Base-by-base conservation (phyloP, 2,888 invertebrate species). In the Alsophila aescularia region DNA sequence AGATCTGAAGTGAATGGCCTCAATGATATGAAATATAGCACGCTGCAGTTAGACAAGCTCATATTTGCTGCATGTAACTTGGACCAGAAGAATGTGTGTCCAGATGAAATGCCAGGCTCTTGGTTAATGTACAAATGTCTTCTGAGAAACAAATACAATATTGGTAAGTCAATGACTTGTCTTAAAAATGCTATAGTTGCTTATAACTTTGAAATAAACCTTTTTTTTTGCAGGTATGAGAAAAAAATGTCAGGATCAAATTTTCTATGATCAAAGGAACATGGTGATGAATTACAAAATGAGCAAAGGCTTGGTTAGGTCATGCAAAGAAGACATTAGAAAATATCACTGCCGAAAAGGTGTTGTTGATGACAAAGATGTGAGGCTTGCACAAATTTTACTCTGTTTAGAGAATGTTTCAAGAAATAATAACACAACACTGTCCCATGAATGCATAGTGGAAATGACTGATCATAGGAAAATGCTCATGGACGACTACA, bases 381-480 rank as follows among this genome's bases (percentile, higher is more conserved):
- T 97, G 8, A 93, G 96, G 60, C 92, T 98, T 18, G 97, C 98
- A 21, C 96, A 97, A 83, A 97, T 99, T 67, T 92, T 99, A 42
- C 91, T 99, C 2, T 99, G 99, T 81, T 92, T 99, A 61, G 99
- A 99, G 83, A 95, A 94, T 45, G 93, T 95, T 29, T 85, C 92
- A 37, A 93, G 93, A 74, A 95, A 95, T 68, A 96, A 96, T 66
- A 95, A 94, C 66, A 94, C 94, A 47, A 95, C 94, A 81, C 90
- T 98, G 12, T 93, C 94, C 10, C 87, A 93, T 0, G 96, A 96
- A 68, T 99, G 99, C 78, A 93, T 95, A 47, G 93, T 93, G 14
- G 98, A 99, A 92, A 96, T 99, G 94, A 93, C 95, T 62, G 97
- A 97, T 73, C 98, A 99, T 79, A 93, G 99, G 14, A 95, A 95